Evolutionary conservation across 2,888 invertebrate genomes (phyloP).

Genomic region (Metallyticus violacea): DNA sequence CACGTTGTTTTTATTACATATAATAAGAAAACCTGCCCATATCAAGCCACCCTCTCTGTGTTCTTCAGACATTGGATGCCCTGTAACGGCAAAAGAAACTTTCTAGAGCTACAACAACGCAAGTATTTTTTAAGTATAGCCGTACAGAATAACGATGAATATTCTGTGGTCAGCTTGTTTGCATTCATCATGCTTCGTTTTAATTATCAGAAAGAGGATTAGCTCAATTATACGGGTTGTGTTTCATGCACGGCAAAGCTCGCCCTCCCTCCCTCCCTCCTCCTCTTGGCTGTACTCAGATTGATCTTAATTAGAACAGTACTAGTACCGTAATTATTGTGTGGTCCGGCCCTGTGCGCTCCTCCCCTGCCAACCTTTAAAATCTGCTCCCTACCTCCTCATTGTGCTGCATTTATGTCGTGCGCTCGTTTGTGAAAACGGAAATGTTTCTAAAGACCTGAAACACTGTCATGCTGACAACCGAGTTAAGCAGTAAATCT

Average conservation of each 20-base stretch:
- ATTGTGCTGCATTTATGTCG: not conserved
- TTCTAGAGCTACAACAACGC: not conserved
- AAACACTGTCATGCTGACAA: too few relatives aligned
- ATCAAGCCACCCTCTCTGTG: too few relatives aligned
- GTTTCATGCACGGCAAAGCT: conserved; percentile 7
- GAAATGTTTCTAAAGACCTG: not conserved
- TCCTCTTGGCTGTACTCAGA: not conserved
- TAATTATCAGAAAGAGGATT: conserved; percentile 26
- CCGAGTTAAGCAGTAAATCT: too few relatives aligned
- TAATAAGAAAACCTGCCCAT: too few relatives aligned
- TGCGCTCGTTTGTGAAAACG: conserved; percentile 7
- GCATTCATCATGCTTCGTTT: conserved; percentile 27
- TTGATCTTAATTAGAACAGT: conserved; percentile 19
- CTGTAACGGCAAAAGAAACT: not conserved
- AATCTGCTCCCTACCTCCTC: not conserved
- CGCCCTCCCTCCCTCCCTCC: not conserved
- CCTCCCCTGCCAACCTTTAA: not conserved
- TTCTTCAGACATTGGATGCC: too few relatives aligned
- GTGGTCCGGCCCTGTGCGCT: not conserved
- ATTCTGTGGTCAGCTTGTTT: conserved; percentile 13
- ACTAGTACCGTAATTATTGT: conserved; percentile 6
- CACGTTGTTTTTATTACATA: too few relatives aligned
- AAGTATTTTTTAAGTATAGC: not conserved
- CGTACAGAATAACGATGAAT: conserved; percentile 3
- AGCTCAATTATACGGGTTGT: conserved; percentile 21